Base-by-base conservation (phyloP, 2,113 vertebrate genomes). In the Colistium nudipinnis region DNA sequence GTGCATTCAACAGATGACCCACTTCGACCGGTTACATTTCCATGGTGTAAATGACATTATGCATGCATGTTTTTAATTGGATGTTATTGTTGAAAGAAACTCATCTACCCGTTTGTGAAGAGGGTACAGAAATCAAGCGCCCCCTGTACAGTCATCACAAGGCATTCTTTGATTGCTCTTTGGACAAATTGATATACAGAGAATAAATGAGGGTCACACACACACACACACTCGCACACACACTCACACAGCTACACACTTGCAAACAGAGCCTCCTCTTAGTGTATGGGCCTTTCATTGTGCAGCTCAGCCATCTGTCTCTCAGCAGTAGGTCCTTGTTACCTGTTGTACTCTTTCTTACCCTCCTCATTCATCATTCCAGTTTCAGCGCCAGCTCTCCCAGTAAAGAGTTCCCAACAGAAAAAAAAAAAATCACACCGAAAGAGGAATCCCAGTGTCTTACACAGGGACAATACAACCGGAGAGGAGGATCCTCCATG, bases 321-420 rank as follows among this genome's bases (percentile, higher is more conserved):
- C 88, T 75, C 87, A 89, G 90, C 88, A 72, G 90, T 87, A 16
- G 90, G 88, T 87, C 90, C 88, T 89, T 88, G 87, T 89, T 90
- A 90, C 90, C 88, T 91, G 88, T 85, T 90, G 88, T 91, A 81
- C 72, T 78, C 90, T 89, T 90, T 91, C 85, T 83, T 72, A 67
- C 53, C 47, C 63, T 2, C 52, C 77, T 82, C 81, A 88, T 89
- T 90, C 84, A 89, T 71, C 70, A 80, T 49, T 53, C 49, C 36
- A 30, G 4, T 19, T 68, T 80, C 75, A 12, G 63, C 85, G 82
- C 87, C 84, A 84, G 70, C 84, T 77, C 62, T 31, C 48, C 71
- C 66, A 73, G 62, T 41, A 57, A 81, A 64, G 76, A 67, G 45
- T 76, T 80, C 76, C 64, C 85, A 83, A 80, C 54, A 63, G 70